phyloP scores from a whole-genome alignment of 1,140 invertebrate species.

The Drosophila quadrilineata region DNA sequence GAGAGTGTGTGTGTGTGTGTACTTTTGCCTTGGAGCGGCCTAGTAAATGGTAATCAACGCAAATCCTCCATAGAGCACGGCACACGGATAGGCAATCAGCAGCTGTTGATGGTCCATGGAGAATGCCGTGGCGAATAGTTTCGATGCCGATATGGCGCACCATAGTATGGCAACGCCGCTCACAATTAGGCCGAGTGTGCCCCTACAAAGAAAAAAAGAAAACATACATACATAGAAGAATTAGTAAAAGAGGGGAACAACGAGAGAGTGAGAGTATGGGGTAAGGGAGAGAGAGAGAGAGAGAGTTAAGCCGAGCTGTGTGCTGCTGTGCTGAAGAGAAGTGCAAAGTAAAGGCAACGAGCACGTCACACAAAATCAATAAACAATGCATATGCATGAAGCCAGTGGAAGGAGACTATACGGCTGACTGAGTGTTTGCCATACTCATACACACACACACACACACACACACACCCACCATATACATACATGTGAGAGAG shows the following conservation, averaged over 20 bases:
- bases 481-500: not conserved
- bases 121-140: conserved; percentile 90
- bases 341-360: conserved; percentile 28
- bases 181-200: conserved; percentile 83
- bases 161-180: conserved; percentile 88
- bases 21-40: conserved; percentile 45
- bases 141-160: conserved; percentile 92
- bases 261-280: conserved; percentile 8
- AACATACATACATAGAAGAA: conserved; percentile 20
- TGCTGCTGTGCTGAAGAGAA: too few relatives aligned
- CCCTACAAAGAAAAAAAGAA: conserved; percentile 64
- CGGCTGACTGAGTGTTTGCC: conserved; percentile 32
- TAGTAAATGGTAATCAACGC: conserved; percentile 89
- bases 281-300: conserved; percentile 6
- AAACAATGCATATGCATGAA: conserved; percentile 76
- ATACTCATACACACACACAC: too few relatives aligned
- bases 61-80: conserved; percentile 92
- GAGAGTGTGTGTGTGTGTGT: too few relatives aligned
- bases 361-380: conserved; percentile 58
- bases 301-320: not conserved
- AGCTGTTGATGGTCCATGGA: conserved; percentile 90
- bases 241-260: conserved; percentile 33
- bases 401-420: conserved; percentile 30
- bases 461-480: too few relatives aligned
- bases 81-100: conserved; percentile 93